Percentiles rank a stretch among this genome's conserved stretches.
These are phyloP conservation scores for Nesogale talazaci DNA, from an alignment of 2,113 vertebrate species.

Conservation along the genomic window DNA sequence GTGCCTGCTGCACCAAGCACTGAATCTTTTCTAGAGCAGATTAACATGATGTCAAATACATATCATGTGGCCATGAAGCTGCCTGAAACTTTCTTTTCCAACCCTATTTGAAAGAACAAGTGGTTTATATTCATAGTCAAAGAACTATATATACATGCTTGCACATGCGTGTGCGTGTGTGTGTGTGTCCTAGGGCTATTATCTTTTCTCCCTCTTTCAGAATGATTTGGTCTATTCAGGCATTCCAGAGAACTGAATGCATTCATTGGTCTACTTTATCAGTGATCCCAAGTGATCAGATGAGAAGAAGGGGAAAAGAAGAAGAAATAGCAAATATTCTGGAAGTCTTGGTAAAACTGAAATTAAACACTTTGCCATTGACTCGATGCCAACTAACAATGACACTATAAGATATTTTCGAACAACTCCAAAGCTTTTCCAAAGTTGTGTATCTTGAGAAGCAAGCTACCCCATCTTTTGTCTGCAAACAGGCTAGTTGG, in stretches of 20 bases:
- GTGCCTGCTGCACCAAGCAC: not conserved
- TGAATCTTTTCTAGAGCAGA: not conserved
- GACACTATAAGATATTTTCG: not conserved
- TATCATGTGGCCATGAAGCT: not conserved
- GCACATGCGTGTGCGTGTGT: too few relatives aligned
- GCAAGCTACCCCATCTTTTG: not conserved
- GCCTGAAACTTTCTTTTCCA: not conserved
- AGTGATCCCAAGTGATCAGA: not conserved
- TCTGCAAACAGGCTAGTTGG: not conserved
- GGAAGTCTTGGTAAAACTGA: not conserved
- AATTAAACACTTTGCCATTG: not conserved
- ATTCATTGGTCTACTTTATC: not conserved
- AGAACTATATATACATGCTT: not conserved
- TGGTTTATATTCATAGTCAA: not conserved
- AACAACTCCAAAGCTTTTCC: not conserved
- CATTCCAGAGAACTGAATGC: not conserved
- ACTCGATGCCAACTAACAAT: too few relatives aligned
- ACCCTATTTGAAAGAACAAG: not conserved
- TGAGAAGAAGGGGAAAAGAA: constrained; percentile 16
- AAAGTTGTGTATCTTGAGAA: not conserved
- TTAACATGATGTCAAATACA: not conserved
- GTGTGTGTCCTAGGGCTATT: not conserved
- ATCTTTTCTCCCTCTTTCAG: not conserved
- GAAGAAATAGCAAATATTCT: constrained; percentile 13
- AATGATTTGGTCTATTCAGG: not conserved